These are phyloP conservation scores for Ochropleura plecta DNA, from an alignment of 2,888 invertebrate genomes.

Conservation along the genomic window DNA sequence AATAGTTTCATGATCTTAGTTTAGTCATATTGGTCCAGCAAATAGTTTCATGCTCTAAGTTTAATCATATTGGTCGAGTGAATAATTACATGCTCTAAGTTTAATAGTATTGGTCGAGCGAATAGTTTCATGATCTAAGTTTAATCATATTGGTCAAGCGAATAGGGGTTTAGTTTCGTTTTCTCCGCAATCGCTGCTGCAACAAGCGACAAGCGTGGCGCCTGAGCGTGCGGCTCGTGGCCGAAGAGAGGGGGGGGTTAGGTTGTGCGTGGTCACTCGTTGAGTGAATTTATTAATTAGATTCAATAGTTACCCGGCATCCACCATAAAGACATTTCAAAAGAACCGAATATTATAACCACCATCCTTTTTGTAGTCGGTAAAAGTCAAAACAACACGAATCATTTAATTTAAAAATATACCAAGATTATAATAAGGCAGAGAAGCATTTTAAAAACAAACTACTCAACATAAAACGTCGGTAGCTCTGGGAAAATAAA, in stretches of 20 bases:
- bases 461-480: background rate
- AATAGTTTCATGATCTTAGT: too few species aligned
- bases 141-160: too few species aligned
- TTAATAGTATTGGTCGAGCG: too few species aligned
- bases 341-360: background rate
- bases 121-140: too few species aligned
- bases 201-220: too few species aligned
- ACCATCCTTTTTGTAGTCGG: background rate
- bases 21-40: too few species aligned
- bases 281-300: background rate
- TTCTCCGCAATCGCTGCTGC: background rate
- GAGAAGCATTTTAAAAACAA: slow-evolving; percentile 6
- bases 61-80: too few species aligned
- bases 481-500: background rate
- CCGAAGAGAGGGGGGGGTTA: background rate
- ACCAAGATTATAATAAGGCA: background rate
- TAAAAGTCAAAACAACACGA: background rate
- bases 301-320: background rate
- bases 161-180: background rate
- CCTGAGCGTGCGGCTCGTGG: too few species aligned
- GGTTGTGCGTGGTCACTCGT: background rate
- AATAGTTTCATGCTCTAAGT: too few species aligned
- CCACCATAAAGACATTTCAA: background rate
- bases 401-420: background rate
- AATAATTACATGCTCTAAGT: too few species aligned